Evolutionary conservation across 2,113 vertebrate genomes (phyloP), one percentile per base, ranked within the genome.

Genomic region (Siniperca chuatsi): DNA sequence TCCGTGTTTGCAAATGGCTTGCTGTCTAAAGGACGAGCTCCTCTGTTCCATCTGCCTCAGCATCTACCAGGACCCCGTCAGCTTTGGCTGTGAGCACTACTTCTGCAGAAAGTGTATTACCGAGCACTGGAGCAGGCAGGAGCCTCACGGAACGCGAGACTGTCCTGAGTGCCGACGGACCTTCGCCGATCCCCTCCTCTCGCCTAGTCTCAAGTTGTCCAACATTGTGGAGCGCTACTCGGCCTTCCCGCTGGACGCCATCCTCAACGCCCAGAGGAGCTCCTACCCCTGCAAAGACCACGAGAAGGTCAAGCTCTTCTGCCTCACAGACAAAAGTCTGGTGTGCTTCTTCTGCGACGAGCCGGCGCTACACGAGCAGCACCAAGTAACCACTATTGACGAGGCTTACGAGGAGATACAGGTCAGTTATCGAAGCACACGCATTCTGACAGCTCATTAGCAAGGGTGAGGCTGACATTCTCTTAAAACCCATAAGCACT

Each of bases 321-420:
- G 98, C 95, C 97, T 99, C 79, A 97, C 96, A 0, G 98, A 99
- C 95, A 97, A 98, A 37, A 96, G 96, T 3, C 95, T 99, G 29
- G 96, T 99, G 90, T 99, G 98, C 93, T 99, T 99, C 95, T 99
- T 99, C 96, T 99, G 98, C 0, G 98, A 99, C 8, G 97, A 98
- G 87, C 98, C 98, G 0, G 97, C 98, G 1, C 75, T 98, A 67
- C 98, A 99, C 60, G 97, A 99, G 94, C 98, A 98, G 94, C 98
- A 99, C 93, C 98, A 98, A 91, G 97, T 99, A 88, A 99, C 98
- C 85, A 97, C 97, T 21, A 96, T 98, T 18, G 98, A 99, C 0
- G 98, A 99, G 0, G 98, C 98, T 15, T 99, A 96, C 15, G 98
- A 99, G 84, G 98, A 99, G 95, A 95, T 99, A 93, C 98, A 99